Conservation (phyloP, 2,888 invertebrate genomes). For the Andricus curvator region DNA sequence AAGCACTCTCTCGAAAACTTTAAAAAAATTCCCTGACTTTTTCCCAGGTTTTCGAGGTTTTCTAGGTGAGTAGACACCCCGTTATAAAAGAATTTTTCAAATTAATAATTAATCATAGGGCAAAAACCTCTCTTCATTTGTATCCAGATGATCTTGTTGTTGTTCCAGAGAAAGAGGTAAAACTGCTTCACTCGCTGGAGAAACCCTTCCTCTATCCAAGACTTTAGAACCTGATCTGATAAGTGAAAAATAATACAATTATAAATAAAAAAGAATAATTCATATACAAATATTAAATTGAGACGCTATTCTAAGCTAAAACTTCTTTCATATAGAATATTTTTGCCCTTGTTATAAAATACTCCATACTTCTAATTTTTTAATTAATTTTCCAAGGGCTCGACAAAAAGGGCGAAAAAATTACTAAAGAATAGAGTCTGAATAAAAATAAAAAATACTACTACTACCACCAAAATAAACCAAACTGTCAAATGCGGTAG, state of each 20-base stretch:
- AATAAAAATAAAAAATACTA: neutral
- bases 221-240: slow-evolving; percentile 84
- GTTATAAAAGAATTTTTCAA: neutral
- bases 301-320: neutral
- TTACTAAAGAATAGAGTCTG: no score
- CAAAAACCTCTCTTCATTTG: slow-evolving; percentile 73
- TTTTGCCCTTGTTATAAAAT: no score
- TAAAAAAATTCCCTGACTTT: no score
- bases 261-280: slow-evolving; percentile 32
- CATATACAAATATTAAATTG: neutral
- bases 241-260: slow-evolving; percentile 57
- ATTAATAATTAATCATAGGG: slow-evolving; percentile 4
- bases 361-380: no score
- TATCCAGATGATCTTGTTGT: slow-evolving; percentile 73
- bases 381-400: no score
- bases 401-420: neutral
- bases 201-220: slow-evolving; percentile 83
- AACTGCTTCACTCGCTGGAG: slow-evolving; percentile 82
- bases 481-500: neutral
- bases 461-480: slow-evolving; percentile 14
- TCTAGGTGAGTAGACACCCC: no score
- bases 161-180: slow-evolving; percentile 74
- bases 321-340: no score
- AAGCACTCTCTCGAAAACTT: no score
- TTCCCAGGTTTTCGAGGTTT: no score